Conservation (phyloP, 2,888 invertebrate species). For the Bellardia bayeri region DNA sequence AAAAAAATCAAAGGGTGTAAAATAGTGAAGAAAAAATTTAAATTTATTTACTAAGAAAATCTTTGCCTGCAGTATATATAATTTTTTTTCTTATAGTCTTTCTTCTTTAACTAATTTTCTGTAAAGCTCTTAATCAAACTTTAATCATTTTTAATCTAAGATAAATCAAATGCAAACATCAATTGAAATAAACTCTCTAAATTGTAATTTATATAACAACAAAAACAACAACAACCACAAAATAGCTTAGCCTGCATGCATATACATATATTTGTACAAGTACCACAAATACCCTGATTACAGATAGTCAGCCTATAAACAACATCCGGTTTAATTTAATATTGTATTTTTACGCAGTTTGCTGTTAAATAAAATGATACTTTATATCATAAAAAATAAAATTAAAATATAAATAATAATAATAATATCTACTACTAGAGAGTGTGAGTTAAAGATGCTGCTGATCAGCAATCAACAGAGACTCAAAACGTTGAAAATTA, state of each 20-base stretch:
- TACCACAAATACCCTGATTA: background rate
- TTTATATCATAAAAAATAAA: slow-evolving; percentile 61
- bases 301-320: slow-evolving; percentile 68
- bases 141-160: slow-evolving; percentile 70
- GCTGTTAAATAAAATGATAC: slow-evolving; percentile 69
- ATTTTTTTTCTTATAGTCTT: background rate
- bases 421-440: background rate
- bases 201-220: slow-evolving; percentile 43
- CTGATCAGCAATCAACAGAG: slow-evolving; percentile 44
- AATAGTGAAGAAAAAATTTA: too few relatives aligned
- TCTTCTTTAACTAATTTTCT: background rate
- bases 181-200: slow-evolving; percentile 61
- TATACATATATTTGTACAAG: background rate
- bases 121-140: slow-evolving; percentile 54
- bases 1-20: too few relatives aligned
- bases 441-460: slow-evolving; percentile 61
- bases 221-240: slow-evolving; percentile 33
- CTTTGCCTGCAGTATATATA: too few relatives aligned
- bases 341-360: slow-evolving; percentile 72
- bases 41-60: too few relatives aligned
- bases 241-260: slow-evolving; percentile 41
- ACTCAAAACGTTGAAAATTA: slow-evolving; percentile 41
- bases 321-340: slow-evolving; percentile 77
- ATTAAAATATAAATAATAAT: slow-evolving; percentile 26
- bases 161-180: slow-evolving; percentile 66